Evolutionary conservation across 1,140 invertebrate genomes (phyloP).

Genomic region (Brachionus koreanus): DNA sequence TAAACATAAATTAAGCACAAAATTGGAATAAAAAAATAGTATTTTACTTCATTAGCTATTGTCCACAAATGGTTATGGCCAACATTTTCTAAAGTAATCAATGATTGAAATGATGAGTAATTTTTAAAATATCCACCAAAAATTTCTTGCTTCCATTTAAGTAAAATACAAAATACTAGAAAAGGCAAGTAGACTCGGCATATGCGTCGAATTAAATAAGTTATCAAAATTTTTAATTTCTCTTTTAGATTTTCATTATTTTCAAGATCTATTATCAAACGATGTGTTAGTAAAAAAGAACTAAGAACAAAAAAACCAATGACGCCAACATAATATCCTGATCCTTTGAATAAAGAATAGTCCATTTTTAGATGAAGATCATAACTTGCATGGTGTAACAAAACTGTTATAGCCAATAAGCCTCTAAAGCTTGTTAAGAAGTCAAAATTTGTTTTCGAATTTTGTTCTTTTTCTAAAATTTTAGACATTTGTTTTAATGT

Average conservation of each 20-base stretch:
- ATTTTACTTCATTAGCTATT: not conserved
- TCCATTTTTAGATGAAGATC: not conserved
- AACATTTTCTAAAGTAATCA: not conserved
- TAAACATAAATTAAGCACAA: not conserved
- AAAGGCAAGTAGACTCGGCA: not conserved
- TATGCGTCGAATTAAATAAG: not conserved
- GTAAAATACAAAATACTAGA: not conserved
- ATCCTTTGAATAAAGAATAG: slow-evolving; percentile 4
- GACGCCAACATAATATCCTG: slow-evolving; percentile 12
- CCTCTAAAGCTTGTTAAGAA: not conserved
- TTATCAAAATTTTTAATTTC: not conserved
- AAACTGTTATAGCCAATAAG: not conserved
- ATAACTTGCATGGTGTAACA: not conserved
- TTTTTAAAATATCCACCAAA: slow-evolving; percentile 2
- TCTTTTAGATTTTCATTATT: not conserved
- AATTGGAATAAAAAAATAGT: slow-evolving; percentile 17
- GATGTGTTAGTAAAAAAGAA: slow-evolving; percentile 11
- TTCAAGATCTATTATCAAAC: not conserved
- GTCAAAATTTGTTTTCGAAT: too few species aligned
- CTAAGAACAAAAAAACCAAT: slow-evolving; percentile 16
- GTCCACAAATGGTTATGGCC: slow-evolving; percentile 6
- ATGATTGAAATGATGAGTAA: not conserved
- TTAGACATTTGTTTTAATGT: too few species aligned
- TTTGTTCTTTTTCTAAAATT: too few species aligned
- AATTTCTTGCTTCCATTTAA: not conserved